Evolutionary conservation across 2,113 vertebrate genomes (phyloP).

Genomic region (Erythrocercus mccallii): DNA sequence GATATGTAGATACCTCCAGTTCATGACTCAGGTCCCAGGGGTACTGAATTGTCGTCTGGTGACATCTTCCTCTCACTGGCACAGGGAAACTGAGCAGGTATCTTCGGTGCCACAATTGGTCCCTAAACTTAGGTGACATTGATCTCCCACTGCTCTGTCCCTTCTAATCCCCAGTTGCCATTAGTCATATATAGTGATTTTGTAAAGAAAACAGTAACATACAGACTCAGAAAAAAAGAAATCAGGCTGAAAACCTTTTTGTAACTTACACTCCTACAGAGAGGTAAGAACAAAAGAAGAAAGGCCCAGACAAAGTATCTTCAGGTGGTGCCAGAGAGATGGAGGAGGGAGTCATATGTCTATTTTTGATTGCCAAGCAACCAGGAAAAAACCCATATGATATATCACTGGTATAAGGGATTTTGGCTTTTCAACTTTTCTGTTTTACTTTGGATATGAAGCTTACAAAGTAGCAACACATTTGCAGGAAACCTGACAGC

Average conservation of each 20-base stretch:
- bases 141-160: not conserved
- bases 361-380: constrained; percentile 53
- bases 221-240: not conserved
- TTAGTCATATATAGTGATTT: not conserved
- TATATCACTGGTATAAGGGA: not conserved
- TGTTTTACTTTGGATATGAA: not conserved
- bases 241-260: not conserved
- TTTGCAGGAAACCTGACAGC: not conserved
- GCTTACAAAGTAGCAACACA: not conserved
- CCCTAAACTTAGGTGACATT: not conserved
- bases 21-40: not conserved
- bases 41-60: not conserved
- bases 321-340: not conserved
- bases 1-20: not conserved
- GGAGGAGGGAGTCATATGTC: constrained; percentile 23
- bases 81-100: not conserved
- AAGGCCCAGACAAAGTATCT: constrained; percentile 36
- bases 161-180: not conserved
- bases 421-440: not conserved
- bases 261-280: constrained; percentile 17
- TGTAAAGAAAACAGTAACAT: not conserved
- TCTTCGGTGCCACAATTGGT: not conserved
- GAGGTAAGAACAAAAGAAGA: constrained; percentile 50
- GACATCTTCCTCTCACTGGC: not conserved
- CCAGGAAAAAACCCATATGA: not conserved